phyloP scores from a whole-genome alignment of 2,888 invertebrate species.

The Halocaridina rubra region DNA sequence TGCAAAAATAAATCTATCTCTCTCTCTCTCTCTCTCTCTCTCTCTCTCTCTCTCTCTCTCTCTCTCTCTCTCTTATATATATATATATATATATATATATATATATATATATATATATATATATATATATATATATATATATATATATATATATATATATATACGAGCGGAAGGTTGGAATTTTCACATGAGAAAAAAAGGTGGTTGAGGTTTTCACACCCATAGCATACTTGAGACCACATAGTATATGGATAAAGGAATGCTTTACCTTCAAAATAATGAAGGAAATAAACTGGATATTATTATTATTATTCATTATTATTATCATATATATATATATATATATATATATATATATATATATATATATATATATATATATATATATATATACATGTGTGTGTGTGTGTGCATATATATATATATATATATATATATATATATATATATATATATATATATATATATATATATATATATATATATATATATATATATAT shows the following conservation, averaged over 20 bases:
- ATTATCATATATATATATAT: neutral
- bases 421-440: neutral
- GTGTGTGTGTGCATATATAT: neutral
- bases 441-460: conserved; percentile 2
- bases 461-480: neutral
- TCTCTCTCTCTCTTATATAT: neutral
- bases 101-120: neutral
- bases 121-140: neutral
- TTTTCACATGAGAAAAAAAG: too few species aligned
- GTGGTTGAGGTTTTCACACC: too few species aligned
- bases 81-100: neutral
- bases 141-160: conserved; percentile 2
- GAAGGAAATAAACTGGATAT: too few species aligned
- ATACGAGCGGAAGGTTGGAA: too few species aligned
- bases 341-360: neutral
- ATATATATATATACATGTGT: neutral
- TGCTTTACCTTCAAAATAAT: too few species aligned
- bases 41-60: neutral
- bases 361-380: conserved; percentile 7
- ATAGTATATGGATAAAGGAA: too few species aligned
- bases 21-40: neutral
- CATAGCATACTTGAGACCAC: too few species aligned
- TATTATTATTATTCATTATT: too few species aligned
- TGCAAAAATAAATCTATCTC: neutral
- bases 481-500: neutral